Percentiles rank a stretch among this genome's conserved stretches.
These are phyloP conservation scores for Helicoverpa zea DNA, from an alignment of 1,140 invertebrate species.

Conservation along the genomic window DNA sequence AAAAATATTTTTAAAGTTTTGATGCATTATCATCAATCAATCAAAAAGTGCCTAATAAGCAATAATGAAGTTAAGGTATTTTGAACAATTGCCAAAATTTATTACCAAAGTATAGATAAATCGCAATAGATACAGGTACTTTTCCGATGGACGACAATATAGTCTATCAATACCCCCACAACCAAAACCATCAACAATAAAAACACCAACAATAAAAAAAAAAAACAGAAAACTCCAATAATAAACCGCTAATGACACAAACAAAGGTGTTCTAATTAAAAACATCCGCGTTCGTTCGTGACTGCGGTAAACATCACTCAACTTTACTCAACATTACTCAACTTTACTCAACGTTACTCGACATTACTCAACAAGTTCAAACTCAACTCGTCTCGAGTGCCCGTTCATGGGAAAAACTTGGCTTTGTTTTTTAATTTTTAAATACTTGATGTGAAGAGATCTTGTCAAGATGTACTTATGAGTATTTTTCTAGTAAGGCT, in stretches of 20 bases:
- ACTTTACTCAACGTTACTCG: conserved; percentile 23
- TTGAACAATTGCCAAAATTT: no score
- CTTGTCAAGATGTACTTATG: neutral
- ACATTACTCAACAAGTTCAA: conserved; percentile 38
- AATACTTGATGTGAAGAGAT: conserved; percentile 31
- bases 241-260: conserved; percentile 18
- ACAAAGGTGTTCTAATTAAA: conserved; percentile 35
- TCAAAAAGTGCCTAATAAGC: no score
- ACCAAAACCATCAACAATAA: neutral
- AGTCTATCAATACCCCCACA: neutral
- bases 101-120: neutral
- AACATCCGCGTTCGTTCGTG: conserved; percentile 43
- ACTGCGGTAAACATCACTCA: conserved; percentile 32
- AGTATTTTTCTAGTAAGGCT: neutral
- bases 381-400: conserved; percentile 45
- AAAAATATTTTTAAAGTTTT: no score
- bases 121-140: neutral
- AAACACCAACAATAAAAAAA: neutral
- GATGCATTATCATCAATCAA: no score
- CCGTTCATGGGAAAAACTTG: conserved; percentile 36
- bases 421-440: conserved; percentile 47
- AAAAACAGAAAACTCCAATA: neutral
- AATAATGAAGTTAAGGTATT: no score
- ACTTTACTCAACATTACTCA: conserved; percentile 37
- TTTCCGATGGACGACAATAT: neutral